These are phyloP conservation scores for Mythimna impura DNA, from an alignment of 2,888 invertebrate species.

Conservation along the genomic window DNA sequence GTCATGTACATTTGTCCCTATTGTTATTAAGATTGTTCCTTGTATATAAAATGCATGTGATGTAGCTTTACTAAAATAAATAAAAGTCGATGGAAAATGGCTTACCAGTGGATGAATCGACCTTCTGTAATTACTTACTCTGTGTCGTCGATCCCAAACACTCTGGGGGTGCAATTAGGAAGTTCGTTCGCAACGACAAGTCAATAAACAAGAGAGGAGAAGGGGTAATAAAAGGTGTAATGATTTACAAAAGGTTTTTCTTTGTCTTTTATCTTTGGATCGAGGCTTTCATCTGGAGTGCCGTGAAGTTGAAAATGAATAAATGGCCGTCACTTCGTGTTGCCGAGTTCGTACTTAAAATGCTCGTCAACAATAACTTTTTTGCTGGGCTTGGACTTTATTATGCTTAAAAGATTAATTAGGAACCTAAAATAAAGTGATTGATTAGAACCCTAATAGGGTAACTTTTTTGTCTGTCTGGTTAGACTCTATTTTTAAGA, in stretches of 20 bases:
- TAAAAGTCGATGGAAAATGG: no score
- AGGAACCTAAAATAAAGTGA: background rate
- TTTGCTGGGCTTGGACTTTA: background rate
- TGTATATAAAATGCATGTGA: no score
- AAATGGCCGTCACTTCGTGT: constrained; percentile 32
- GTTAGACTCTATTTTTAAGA: no score
- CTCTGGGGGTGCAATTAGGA: constrained; percentile 48
- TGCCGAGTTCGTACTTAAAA: constrained; percentile 12
- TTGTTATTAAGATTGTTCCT: no score
- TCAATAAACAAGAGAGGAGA: constrained; percentile 50
- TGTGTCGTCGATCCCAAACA: constrained; percentile 22
- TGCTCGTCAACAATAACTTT: constrained; percentile 13
- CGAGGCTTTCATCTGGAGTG: constrained; percentile 44
- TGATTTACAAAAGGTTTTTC: constrained; percentile 60
- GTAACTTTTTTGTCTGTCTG: no score
- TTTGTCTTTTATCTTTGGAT: constrained; percentile 53
- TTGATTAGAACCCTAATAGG: background rate
- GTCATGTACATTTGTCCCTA: no score
- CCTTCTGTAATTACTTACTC: constrained; percentile 11
- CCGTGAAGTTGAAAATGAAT: constrained; percentile 45
- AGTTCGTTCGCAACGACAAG: constrained; percentile 49
- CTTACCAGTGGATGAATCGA: no score
- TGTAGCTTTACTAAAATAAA: no score
- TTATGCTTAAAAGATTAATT: constrained; percentile 3
- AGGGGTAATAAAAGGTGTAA: constrained; percentile 58